phyloP scores from a whole-genome alignment of 2,113 vertebrate genomes.

The Bubo bubo region DNA sequence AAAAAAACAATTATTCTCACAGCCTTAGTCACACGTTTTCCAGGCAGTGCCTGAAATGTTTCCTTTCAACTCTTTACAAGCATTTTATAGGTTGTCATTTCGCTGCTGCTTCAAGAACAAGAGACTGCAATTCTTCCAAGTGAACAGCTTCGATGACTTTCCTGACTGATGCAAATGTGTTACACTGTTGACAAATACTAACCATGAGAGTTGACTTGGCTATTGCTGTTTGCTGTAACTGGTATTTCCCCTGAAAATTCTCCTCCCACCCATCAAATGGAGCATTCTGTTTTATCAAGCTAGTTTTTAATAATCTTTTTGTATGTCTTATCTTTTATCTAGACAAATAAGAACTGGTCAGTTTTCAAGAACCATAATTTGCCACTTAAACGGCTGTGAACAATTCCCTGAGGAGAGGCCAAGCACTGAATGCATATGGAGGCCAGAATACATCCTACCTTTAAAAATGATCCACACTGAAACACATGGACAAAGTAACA shows the following conservation, averaged over 20 bases:
- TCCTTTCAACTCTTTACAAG: constrained; percentile 64
- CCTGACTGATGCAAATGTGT: constrained; percentile 65
- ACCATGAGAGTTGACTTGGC: constrained; percentile 55
- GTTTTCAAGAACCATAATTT: not conserved
- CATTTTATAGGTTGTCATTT: constrained; percentile 71
- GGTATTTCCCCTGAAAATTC: constrained; percentile 53
- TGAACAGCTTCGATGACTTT: constrained; percentile 60
- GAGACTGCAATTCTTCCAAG: constrained; percentile 56
- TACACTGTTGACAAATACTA: constrained; percentile 63
- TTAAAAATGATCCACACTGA: not conserved
- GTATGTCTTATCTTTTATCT: not conserved
- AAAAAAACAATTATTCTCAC: constrained; percentile 65
- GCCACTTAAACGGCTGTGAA: not conserved
- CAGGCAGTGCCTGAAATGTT: constrained; percentile 63
- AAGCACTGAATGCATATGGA: not conserved
- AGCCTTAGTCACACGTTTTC: constrained; percentile 68
- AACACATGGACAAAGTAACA: not conserved
- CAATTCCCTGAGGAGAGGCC: not conserved
- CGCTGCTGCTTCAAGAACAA: constrained; percentile 60
- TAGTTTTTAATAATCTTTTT: not conserved
- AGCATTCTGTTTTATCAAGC: not conserved
- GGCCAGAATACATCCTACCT: not conserved
- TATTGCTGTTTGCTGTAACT: constrained; percentile 20
- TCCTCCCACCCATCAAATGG: not conserved
- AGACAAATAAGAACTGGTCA: not conserved